Base-by-base conservation (phyloP, 2,888 invertebrate genomes). In the Girardia tigrina region DNA sequence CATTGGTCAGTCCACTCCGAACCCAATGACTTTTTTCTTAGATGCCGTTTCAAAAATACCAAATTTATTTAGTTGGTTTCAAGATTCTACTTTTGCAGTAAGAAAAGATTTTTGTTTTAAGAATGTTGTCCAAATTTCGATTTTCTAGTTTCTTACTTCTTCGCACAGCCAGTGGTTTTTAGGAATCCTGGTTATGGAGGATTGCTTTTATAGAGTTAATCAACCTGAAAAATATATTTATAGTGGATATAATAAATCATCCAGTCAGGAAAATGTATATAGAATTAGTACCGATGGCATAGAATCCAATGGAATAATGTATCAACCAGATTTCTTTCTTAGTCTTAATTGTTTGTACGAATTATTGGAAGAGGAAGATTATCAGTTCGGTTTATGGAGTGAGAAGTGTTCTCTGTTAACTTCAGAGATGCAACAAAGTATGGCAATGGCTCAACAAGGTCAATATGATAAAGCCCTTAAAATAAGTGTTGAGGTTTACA, bases 301-400 rank as follows among this genome's bases (percentile, higher is more conserved):
- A 20, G 56, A 56, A 56, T 56, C 56, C n/a, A 56, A 56, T 56
- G 56, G 56, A 56, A 56, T 56, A n/a, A 56, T 56, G n/a, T 56
- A 56, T 56, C 4, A 56, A 16, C 56, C 56, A 4, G 56, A 56
- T 56, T 56, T 56, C 56, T 56, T 56, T 16, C n/a, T 56, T 2
- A 56, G 56, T n/a, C 23, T 56, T 6, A 56, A 56, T 56, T 56
- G 56, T 56, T 23, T 56, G n/a, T 56, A 56, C n/a, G 56, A 56
- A n/a, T 56, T 56, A 56, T 56, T 56, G 23, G 56, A 56, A 56
- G 56, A 56, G n/a, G 56, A 56, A 56, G 56, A 56, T 56, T 56
- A 56, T 56, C 56, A 56, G n/a, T 56, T 56, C 23, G 56, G 56
- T 56, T n/a, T 56, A 23, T 56, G 56, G 56, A 56, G 56, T 56